phyloP scores from a whole-genome alignment of 2,888 invertebrate species.

The Panopea generosa region DNA sequence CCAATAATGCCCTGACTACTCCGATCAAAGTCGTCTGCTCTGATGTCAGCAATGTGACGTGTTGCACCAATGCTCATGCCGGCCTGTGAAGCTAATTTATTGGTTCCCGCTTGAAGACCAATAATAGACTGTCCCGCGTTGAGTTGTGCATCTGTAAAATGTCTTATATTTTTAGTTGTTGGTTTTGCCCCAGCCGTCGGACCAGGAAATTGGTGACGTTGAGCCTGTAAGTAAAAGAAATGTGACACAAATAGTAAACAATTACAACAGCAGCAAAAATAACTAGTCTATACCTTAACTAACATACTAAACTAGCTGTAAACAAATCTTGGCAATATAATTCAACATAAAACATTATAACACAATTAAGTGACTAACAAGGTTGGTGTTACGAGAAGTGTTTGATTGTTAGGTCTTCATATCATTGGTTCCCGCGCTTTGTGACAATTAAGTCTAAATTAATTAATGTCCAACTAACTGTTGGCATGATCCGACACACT shows the following conservation, averaged over 20 bases:
- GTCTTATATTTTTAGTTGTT: slow-evolving; percentile 75
- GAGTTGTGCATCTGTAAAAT: slow-evolving; percentile 80
- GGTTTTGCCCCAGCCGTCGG: slow-evolving; percentile 82
- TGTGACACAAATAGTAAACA: neutral
- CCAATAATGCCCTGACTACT: slow-evolving; percentile 74
- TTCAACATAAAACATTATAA: too few species aligned
- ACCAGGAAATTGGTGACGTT: slow-evolving; percentile 80
- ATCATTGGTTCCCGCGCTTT: too few species aligned
- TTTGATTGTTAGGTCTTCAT: too few species aligned
- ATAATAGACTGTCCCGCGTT: slow-evolving; percentile 79
- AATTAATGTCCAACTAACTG: too few species aligned
- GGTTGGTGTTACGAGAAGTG: too few species aligned
- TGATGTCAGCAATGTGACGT: slow-evolving; percentile 78
- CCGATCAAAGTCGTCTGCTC: slow-evolving; percentile 72
- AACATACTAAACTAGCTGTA: too few species aligned
- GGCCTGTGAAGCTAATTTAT: slow-evolving; percentile 83
- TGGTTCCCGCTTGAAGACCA: slow-evolving; percentile 83
- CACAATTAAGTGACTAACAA: too few species aligned
- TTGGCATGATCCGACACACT: too few species aligned
- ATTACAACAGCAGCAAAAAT: neutral
- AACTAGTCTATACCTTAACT: too few species aligned
- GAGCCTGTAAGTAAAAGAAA: slow-evolving; percentile 68
- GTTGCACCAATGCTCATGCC: slow-evolving; percentile 81
- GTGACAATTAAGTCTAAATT: too few species aligned
- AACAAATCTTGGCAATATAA: too few species aligned